Evolutionary conservation across 2,888 invertebrate species (phyloP), one percentile per base, ranked within the genome.

Genomic region (Hyposoter didymator): DNA sequence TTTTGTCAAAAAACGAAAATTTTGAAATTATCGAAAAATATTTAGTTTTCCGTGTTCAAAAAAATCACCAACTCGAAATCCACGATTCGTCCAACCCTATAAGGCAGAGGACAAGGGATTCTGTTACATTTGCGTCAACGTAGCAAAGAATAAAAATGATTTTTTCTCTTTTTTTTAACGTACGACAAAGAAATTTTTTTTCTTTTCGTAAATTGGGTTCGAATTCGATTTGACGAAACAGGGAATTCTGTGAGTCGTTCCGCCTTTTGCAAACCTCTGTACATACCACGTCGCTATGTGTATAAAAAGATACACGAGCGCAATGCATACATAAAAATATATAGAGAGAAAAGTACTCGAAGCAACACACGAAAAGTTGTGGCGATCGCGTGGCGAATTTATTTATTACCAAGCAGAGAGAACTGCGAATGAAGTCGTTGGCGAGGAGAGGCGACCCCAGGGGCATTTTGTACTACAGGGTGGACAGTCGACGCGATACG

Each of bases 311-410:
- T 49, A 72, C 47, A 80, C n/a, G 0, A 6, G n/a, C 22, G 8
- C 5, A 4, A 43, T 67, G 49, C 19, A 17, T 74, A 62, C 19
- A 59, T 39, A 49, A 72, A 52, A 45, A 64, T n/a, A 69, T 72
- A 35, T 22, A 39, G 39, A 39, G 39, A 39, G 39, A 28, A 81
- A 49, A 73, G 52, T 52, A 73, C 86, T 64, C 55, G 82, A 78
- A 83, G 32, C 75, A n/a, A n/a, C 75, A 74, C 86, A 80, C 88
- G 88, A 90, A 90, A 90, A 91, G 89, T 91, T 90, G 91, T 91
- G 91, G 90, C 87, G 89, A 90, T 91, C 90, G 91, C 90, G 90
- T 89, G 89, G 88, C 89, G 90, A 92, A 91, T 91, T 92, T 92
- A 92, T 92, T 92, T 92, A 92, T 92, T 89, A 90, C 88, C 88